Conservation (phyloP, 2,113 vertebrate genomes). For the Turnix velox region DNA sequence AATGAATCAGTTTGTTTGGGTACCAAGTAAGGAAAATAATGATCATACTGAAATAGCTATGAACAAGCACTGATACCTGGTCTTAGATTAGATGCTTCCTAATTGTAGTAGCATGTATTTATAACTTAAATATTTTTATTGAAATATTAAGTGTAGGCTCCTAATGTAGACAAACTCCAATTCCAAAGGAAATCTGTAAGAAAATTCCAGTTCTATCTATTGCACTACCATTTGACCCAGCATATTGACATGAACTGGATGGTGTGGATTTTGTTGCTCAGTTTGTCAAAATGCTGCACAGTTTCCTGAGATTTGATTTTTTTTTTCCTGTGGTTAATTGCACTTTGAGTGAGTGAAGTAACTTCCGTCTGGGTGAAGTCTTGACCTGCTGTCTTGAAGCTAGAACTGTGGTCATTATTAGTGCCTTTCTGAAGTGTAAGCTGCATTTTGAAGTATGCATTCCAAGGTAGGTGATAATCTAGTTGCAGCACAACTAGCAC, state of each 20-base stretch:
- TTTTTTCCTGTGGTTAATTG: not conserved
- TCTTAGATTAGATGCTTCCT: not conserved
- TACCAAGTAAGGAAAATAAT: not conserved
- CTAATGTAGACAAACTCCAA: not conserved
- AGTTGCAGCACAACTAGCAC: not conserved
- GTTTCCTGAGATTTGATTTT: not conserved
- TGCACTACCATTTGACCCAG: not conserved
- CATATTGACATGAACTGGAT: not conserved
- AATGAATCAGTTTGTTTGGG: not conserved
- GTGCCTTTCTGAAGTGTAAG: not conserved
- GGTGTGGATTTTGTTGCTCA: not conserved
- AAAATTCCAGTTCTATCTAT: not conserved
- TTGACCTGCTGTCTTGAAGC: not conserved
- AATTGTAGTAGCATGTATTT: not conserved
- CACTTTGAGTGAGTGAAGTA: not conserved
- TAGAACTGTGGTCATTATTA: not conserved
- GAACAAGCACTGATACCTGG: not conserved
- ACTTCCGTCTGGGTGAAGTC: not conserved
- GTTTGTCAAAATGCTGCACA: not conserved
- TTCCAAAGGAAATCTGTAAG: not conserved
- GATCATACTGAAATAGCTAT: not conserved
- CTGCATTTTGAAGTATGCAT: not conserved
- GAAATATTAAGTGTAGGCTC: not conserved
- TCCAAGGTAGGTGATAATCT: not conserved
- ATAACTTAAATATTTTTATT: not conserved